Base-by-base conservation (phyloP, 2,797 vertebrate genomes). In the Anabas testudineus region DNA sequence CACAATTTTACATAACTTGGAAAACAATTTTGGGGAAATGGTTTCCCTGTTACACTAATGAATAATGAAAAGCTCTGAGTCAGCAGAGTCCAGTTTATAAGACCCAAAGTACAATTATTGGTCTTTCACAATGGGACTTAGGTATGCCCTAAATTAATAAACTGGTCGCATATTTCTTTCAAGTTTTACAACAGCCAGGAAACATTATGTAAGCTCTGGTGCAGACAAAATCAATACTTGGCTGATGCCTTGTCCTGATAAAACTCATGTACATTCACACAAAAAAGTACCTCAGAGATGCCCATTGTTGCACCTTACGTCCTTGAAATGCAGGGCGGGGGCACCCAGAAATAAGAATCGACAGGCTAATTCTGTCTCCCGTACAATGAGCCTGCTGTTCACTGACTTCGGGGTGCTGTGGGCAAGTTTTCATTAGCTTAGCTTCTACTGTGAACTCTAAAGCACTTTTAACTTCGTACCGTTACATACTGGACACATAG, bases 261-360 rank as follows among this genome's bases (percentile, higher is more conserved):
- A 84, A 80, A 58, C 7, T 32, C 34, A 49, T 39, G 51, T 36
- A 73, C 51, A 42, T 5, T 42, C 6, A 43, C n/a, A 43, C 42
- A 56, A 53, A 77, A 15, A 72, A 54, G 47, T 32, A 68, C 72
- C 60, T 55, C 19, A 60, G 55, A 66, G 59, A 83, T 91, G 81
- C 75, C 88, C 83, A 91, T 93, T 92, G 87, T 93, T 91, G 74
- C 81, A 89, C 85, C 74, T 89, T 71, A 69, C 72, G 85, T 90
- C 86, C 82, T 90, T 90, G 82, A 90, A 84, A 74, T 16, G 54
- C 80, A 80, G 91, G 92, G 89, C 55, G 88, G 88, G 53, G 84
- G 84, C 88, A 77, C 67, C 63, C 72, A 83, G 67, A 74, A 87
- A 84, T 79, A 84, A 85, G 53, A 90, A 81, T 52, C 78, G 59